Base-by-base conservation (phyloP, 2,113 vertebrate genomes). In the Ceratotherium simum region DNA sequence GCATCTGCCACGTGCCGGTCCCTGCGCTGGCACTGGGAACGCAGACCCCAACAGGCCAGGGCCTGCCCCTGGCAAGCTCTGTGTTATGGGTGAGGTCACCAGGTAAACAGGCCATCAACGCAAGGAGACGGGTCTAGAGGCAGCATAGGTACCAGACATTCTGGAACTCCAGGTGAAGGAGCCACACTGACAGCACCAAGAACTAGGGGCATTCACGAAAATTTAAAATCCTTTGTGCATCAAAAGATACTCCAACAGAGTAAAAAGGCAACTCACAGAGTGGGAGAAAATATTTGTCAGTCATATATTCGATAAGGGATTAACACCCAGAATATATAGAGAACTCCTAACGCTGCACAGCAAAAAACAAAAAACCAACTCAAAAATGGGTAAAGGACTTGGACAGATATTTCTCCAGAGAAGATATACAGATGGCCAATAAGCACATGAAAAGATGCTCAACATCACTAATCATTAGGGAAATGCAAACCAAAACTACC, bases 321-420 rank as follows among this genome's bases (percentile, higher is more conserved):
- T 69, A 80, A 60, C 67, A 67, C 33, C 86, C 42, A 21, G 69
- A 83, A 83, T n/a, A 76, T 17, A n/a, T 7, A 42, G 9, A 95
- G 33, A 93, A 82, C 67, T 81, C 78, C 2, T 64, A 60, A 92
- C 92, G 60, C 33, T 60, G 73, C 90, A 90, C 29, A 36, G 85
- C 17, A 54, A 14, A 72, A 56, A 36, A 33, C 29, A 76, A 82
- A 21, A 25, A 46, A 69, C 1, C 25, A 56, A 25, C 82, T 87
- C 64, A 79, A 93, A 96, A 62, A 82, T 29, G 29, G 42, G 29
- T 27, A 60, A 90, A 90, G 29, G 62, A 70, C 54, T 93, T 83
- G 42, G 90, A 42, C 14, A 65, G 65, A 31, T 17, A 33, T 70
- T 91, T 80, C 65, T 79, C 69, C 75, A 54, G 62, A 76, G 70